Conservation (phyloP, 23 tunicate species). For the Diplosoma virens region DNA sequence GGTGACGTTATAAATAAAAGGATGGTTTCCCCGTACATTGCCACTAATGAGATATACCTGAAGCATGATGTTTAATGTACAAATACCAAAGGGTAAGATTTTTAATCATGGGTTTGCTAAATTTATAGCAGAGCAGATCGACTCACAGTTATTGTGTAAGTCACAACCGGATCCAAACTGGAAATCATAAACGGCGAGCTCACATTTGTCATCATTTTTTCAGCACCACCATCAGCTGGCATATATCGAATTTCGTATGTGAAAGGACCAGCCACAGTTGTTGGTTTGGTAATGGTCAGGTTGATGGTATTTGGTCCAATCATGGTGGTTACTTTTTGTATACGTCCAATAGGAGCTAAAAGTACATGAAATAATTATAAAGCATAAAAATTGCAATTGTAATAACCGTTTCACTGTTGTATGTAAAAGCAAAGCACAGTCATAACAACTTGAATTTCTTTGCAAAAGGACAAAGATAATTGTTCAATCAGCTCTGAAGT, state of each 20-base stretch:
- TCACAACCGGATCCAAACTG: not conserved
- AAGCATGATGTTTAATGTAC: not conserved
- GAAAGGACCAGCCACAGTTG: constrained; percentile 18
- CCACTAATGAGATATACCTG: constrained; percentile 4
- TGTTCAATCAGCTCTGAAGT: too few species aligned
- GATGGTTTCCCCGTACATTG: not conserved
- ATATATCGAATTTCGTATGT: not conserved
- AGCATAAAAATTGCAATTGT: too few species aligned
- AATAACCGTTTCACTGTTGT: too few species aligned
- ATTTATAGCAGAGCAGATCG: not conserved
- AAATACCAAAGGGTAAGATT: not conserved
- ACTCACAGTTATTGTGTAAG: not conserved
- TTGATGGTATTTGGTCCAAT: not conserved
- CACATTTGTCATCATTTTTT: not conserved
- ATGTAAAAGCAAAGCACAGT: too few species aligned
- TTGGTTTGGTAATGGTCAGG: constrained; percentile 15
- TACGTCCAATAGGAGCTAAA: constrained; percentile 15
- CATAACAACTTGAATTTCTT: too few species aligned
- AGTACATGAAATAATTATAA: too few species aligned
- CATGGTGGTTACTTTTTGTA: not conserved
- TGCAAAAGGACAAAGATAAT: too few species aligned
- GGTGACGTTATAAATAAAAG: not conserved
- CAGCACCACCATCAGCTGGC: not conserved
- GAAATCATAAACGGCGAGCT: not conserved
- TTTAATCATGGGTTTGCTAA: too few species aligned